These are phyloP conservation scores for Trichosurus vulpecula DNA, from an alignment of 2,797 vertebrate genomes.

Conservation along the genomic window DNA sequence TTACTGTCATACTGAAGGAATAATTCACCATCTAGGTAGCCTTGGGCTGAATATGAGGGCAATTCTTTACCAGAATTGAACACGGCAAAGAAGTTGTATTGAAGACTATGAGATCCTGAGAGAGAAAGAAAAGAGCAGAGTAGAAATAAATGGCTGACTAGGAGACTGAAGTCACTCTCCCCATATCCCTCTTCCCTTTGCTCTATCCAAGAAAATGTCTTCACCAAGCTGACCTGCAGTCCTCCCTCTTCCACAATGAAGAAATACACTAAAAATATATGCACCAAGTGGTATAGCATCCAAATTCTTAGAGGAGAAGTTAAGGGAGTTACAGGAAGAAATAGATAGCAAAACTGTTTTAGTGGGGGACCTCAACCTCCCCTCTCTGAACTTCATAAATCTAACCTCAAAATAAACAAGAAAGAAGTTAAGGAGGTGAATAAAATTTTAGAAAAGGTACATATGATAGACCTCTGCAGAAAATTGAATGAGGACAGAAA, in stretches of 20 bases:
- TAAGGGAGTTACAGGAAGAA: too few relatives aligned
- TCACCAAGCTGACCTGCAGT: not conserved
- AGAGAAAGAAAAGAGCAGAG: not conserved
- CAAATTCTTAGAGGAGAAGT: too few relatives aligned
- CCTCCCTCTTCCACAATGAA: not conserved
- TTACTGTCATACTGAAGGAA: conserved; percentile 72
- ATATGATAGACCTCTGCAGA: too few relatives aligned
- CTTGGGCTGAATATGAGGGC: conserved; percentile 67
- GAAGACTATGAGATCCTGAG: not conserved
- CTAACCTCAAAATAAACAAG: too few relatives aligned
- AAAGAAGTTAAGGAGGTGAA: too few relatives aligned
- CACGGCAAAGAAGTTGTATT: not conserved
- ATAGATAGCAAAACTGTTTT: too few relatives aligned
- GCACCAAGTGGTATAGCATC: too few relatives aligned
- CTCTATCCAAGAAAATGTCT: not conserved
- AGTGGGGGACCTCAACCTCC: too few relatives aligned
- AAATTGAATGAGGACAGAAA: too few relatives aligned
- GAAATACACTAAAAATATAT: too few relatives aligned
- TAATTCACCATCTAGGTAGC: conserved; percentile 67
- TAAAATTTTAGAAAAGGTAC: too few relatives aligned
- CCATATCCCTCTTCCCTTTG: not conserved
- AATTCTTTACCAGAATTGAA: not conserved
- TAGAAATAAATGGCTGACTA: not conserved
- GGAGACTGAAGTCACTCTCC: not conserved
- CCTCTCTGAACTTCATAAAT: too few relatives aligned